These are phyloP conservation scores for Pimpla rufipes DNA, from an alignment of 2,888 invertebrate species.

Conservation along the genomic window DNA sequence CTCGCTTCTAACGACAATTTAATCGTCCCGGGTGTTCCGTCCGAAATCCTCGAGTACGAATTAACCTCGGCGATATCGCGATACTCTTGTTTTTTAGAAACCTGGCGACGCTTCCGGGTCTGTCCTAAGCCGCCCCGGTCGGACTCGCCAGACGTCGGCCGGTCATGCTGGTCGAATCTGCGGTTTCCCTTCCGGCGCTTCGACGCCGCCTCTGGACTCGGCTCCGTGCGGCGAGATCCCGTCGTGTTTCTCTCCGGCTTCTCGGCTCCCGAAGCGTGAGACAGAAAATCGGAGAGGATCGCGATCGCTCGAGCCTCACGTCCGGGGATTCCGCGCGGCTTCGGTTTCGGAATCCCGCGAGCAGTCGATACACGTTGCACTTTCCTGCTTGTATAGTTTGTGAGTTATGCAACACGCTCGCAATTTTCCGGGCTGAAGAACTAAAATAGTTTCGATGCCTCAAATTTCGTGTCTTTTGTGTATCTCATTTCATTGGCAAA, in stretches of 20 bases:
- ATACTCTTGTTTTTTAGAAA: conserved; percentile 47
- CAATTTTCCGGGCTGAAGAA: not conserved
- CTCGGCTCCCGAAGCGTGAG: conserved; percentile 57
- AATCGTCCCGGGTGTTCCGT: conserved; percentile 37
- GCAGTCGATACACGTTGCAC: not conserved
- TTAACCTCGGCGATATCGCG: conserved; percentile 15
- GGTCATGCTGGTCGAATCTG: conserved; percentile 67
- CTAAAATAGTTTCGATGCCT: no score
- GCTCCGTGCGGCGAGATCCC: not conserved
- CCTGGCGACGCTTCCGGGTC: conserved; percentile 46
- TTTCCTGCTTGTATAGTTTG: not conserved
- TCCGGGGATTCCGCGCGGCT: conserved; percentile 24
- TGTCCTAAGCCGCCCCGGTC: conserved; percentile 11
- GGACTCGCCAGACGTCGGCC: conserved; percentile 17
- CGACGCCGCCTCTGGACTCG: not conserved
- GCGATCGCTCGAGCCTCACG: conserved; percentile 35
- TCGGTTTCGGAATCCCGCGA: conserved; percentile 4
- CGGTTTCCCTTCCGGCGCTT: conserved; percentile 70
- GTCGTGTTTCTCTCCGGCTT: conserved; percentile 21
- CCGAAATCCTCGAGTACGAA: conserved; percentile 16
- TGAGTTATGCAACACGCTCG: not conserved
- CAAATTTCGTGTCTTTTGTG: no score
- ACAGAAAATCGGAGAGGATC: conserved; percentile 32
- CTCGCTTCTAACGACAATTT: conserved; percentile 51
- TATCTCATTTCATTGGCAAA: no score